Evolutionary conservation across 2,888 invertebrate species (phyloP).

Genomic region (Leptopilina drosophilae): DNA sequence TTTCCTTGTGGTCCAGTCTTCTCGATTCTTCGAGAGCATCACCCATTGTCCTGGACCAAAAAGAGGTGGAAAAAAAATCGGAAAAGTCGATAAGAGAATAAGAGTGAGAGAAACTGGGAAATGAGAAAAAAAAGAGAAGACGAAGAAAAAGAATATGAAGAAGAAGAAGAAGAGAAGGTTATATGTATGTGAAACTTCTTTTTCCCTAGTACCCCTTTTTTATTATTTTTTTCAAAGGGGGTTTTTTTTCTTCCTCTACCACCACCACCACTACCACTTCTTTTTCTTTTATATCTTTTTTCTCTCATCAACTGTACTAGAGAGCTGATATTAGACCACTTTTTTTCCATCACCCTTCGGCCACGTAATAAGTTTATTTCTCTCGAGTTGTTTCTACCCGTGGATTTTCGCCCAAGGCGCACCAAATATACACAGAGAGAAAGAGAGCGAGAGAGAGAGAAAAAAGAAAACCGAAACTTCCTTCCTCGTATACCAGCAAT

Average conservation of each 20-base stretch:
- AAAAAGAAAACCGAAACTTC: conserved; percentile 52
- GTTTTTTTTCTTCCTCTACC: too few species aligned
- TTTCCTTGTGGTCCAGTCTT: conserved; percentile 43
- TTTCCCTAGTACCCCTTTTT: conserved; percentile 24
- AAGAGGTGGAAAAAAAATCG: not conserved
- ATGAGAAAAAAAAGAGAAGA: conserved; percentile 44
- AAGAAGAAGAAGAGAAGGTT: not conserved
- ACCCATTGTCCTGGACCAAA: conserved; percentile 45
- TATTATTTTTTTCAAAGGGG: conserved; percentile 25
- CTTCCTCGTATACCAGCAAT: conserved; percentile 55
- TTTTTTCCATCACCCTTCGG: conserved; percentile 48
- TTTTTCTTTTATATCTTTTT: conserved; percentile 47
- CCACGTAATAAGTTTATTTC: conserved; percentile 59
- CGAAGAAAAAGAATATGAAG: not conserved
- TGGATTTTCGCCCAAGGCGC: conserved; percentile 46
- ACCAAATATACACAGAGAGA: conserved; percentile 59
- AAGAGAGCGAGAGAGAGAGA: too few species aligned
- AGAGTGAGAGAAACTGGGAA: conserved; percentile 44
- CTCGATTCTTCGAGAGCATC: conserved; percentile 41
- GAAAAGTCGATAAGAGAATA: conserved; percentile 50
- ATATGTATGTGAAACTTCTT: conserved; percentile 11
- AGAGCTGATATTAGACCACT: conserved; percentile 58
- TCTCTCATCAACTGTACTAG: conserved; percentile 54
- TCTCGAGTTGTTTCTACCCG: conserved; percentile 29
- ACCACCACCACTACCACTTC: not conserved